Evolutionary conservation across 2,888 invertebrate genomes (phyloP).

Genomic region (Seladonia tumulorum): DNA sequence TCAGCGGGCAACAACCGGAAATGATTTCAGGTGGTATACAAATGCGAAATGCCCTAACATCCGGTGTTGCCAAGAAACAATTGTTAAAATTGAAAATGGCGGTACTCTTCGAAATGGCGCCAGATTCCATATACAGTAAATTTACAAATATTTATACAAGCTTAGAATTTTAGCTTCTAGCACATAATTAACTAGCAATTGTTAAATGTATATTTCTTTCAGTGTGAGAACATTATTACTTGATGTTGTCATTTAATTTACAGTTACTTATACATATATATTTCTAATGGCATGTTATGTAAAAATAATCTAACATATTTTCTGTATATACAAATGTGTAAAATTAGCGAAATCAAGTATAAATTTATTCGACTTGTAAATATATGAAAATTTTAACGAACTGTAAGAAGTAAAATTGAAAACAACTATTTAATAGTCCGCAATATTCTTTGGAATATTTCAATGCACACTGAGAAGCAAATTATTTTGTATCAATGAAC

Average conservation of each 20-base stretch:
- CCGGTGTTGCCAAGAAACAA: slow-evolving; percentile 77
- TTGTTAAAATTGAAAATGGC: slow-evolving; percentile 54
- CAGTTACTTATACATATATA: not conserved
- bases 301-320: not conserved
- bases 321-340: not conserved
- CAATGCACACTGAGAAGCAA: not conserved
- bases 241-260: not conserved
- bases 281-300: not conserved
- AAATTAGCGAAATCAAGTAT: not conserved
- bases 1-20: slow-evolving; percentile 68
- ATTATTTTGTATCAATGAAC: too few species aligned
- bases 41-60: slow-evolving; percentile 71
- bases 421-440: not conserved
- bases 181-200: not conserved
- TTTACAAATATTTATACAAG: not conserved
- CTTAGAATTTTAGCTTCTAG: not conserved
- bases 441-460: not conserved
- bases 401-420: not conserved
- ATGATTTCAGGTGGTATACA: slow-evolving; percentile 50
- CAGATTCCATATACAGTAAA: slow-evolving; percentile 30
- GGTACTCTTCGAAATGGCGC: slow-evolving; percentile 22
- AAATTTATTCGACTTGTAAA: not conserved
- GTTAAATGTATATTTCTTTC: not conserved
- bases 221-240: not conserved
- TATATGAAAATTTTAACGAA: not conserved